Base-by-base conservation (phyloP, 2,888 invertebrate genomes). In the Tenthredo livida region DNA sequence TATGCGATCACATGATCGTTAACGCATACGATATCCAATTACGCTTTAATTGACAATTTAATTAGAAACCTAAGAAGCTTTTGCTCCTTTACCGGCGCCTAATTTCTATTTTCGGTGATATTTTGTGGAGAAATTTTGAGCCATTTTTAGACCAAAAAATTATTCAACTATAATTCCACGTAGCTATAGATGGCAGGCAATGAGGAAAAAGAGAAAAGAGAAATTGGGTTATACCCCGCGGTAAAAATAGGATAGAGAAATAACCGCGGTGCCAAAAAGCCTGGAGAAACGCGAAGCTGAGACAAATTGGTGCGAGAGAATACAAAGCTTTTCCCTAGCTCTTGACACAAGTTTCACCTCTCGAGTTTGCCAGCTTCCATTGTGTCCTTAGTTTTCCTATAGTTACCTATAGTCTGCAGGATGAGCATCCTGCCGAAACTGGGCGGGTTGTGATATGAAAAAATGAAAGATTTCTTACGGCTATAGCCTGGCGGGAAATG, bases 281-380 rank as follows among this genome's bases (percentile, higher is more conserved):
- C 25, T 80, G 67, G 47, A 85, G 83, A 58, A 61, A 86, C 85
- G 72, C 54, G 58, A 61, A 70, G 40, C 37, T 33, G 47, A 58
- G 70, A 77, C 73, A 85, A 84, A 86, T 86, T 86, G 78, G 82
- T 84, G 40, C n/a, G 61, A 61, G 37, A 61, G n/a, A 61, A 61
- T 58, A 80, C 78, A 80, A 80, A 61, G 61, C 58, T 80, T 78
- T 80, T 21, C 25, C 25, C n/a, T 40, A n/a, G 37, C 84, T 86
- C 80, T 82, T 83, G 86, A 86, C 84, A 85, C 77, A 85, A 78
- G 67, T 33, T 84, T 82, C 33, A 47, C 72, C 78, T 85, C 84
- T 84, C 40, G 50, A 84, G 85, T 61, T 83, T 85, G 61, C 65
- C 72, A 21, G 10, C 50, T 80, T 15, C 67, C 33, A 83, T 83